Conservation (phyloP, 1,140 invertebrate species). For the Microplitis demolitor region DNA sequence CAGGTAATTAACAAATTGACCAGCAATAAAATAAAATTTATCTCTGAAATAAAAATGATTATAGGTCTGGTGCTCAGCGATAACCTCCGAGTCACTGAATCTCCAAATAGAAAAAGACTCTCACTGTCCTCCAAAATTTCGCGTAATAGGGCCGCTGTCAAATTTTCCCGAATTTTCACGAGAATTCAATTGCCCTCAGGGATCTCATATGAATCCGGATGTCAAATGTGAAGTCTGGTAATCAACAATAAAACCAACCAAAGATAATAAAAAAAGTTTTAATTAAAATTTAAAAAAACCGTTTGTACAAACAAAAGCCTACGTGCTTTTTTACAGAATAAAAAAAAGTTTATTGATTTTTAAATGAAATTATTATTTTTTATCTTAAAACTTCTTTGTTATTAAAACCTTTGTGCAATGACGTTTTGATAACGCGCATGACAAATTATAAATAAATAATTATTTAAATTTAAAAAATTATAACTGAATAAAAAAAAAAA, state of each 20-base stretch:
- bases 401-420: too few species aligned
- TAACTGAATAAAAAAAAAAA: too few species aligned
- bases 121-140: constrained; percentile 77
- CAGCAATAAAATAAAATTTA: constrained; percentile 1
- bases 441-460: too few species aligned
- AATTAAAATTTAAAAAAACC: too few species aligned
- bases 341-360: too few species aligned
- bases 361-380: too few species aligned
- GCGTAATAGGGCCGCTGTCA: constrained; percentile 88
- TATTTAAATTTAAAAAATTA: too few species aligned
- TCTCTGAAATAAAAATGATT: constrained; percentile 1
- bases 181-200: constrained; percentile 81
- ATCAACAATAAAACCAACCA: constrained; percentile 31
- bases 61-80: constrained; percentile 86
- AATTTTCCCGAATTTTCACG: constrained; percentile 88
- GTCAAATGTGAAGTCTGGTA: constrained; percentile 95
- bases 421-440: too few species aligned
- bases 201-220: constrained; percentile 85
- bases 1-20: constrained; percentile 63
- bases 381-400: too few species aligned
- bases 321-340: too few species aligned
- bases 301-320: too few species aligned
- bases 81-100: constrained; percentile 73
- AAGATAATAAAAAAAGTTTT: too few species aligned
- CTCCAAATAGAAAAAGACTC: constrained; percentile 86